Percentiles rank a stretch among this genome's conserved stretches.
These are phyloP conservation scores for Rhinella marina DNA, from an alignment of 2,797 vertebrate species.

Conservation along the genomic window DNA sequence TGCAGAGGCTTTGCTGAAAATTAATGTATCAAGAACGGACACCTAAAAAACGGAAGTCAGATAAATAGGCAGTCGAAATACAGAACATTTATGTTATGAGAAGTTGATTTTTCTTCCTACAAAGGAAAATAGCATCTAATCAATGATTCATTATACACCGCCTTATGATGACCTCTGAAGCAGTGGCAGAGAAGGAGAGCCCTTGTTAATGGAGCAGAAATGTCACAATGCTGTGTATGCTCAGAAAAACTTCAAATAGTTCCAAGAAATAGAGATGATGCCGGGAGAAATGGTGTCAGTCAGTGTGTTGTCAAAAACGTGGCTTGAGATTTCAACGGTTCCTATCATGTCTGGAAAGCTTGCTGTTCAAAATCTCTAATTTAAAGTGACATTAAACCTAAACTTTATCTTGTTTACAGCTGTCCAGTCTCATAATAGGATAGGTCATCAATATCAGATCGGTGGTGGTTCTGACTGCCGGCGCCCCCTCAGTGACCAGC, in stretches of 20 bases:
- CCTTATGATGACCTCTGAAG: constrained; percentile 41
- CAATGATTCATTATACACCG: constrained; percentile 38
- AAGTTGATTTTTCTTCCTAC: constrained; percentile 17
- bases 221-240: constrained; percentile 32
- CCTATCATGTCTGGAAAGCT: not conserved
- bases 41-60: not conserved
- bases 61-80: constrained; percentile 1
- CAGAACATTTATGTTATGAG: constrained; percentile 20
- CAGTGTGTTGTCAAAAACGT: not conserved
- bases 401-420: not conserved
- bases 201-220: constrained; percentile 48
- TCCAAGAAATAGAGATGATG: constrained; percentile 30
- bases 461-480: no score
- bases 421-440: no score
- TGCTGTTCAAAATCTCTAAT: not conserved
- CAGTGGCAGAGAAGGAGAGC: constrained; percentile 31
- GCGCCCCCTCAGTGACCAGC: no score
- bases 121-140: constrained; percentile 21
- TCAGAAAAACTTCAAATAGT: constrained; percentile 22
- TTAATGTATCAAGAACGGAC: not conserved
- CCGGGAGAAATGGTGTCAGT: constrained; percentile 16
- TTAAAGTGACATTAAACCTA: not conserved
- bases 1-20: not conserved
- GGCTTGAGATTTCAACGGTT: not conserved
- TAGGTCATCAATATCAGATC: no score